Evolutionary conservation across 2,113 vertebrate species (phyloP).

Genomic region (Australoheros scitulus): DNA sequence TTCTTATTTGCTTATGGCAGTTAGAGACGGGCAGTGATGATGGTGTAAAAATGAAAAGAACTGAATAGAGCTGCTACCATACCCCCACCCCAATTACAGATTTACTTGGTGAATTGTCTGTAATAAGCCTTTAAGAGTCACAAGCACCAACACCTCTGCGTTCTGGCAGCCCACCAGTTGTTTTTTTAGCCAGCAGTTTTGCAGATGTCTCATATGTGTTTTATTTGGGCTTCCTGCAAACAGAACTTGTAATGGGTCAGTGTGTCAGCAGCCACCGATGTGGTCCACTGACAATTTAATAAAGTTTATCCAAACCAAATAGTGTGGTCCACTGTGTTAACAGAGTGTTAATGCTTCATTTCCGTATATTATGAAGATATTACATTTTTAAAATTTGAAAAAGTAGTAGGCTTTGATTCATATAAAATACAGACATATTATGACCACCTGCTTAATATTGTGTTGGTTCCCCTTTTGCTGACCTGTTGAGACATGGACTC

Average conservation of each 20-base stretch:
- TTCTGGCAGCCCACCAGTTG: not conserved
- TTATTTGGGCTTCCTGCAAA: not conserved
- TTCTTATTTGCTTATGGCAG: not conserved
- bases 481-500: too few relatives aligned
- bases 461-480: too few relatives aligned
- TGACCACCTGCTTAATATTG: too few relatives aligned
- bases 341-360: too few relatives aligned
- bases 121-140: not conserved
- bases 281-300: too few relatives aligned
- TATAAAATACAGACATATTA: not conserved
- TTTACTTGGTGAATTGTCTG: not conserved
- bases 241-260: not conserved
- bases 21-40: not conserved
- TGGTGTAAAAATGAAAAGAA: not conserved
- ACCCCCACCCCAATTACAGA: too few relatives aligned
- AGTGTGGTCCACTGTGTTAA: too few relatives aligned
- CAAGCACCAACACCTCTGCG: not conserved
- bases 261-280: too few relatives aligned
- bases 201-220: not conserved
- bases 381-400: not conserved
- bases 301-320: too few relatives aligned
- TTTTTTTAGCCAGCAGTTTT: not conserved
- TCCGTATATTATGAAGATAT: too few relatives aligned
- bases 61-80: not conserved
- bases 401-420: accelerated